Percentiles rank a stretch among this genome's conserved stretches.
Evolutionary conservation across 1,140 invertebrate species (phyloP).

Genomic region (Brachionus manjavacas): DNA sequence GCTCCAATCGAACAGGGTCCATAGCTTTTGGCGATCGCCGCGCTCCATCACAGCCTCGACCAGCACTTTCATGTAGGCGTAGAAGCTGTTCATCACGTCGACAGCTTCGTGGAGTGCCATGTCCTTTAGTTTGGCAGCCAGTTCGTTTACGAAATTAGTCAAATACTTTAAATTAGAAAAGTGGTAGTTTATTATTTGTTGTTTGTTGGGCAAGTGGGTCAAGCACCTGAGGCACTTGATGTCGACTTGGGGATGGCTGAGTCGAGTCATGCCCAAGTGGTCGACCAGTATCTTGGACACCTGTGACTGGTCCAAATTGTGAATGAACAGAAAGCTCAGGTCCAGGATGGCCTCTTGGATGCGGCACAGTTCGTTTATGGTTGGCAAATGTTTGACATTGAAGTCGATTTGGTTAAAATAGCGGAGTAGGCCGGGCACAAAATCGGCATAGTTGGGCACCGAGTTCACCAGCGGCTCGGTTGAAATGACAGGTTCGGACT

Average conservation of each 20-base stretch:
- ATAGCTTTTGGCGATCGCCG: background rate
- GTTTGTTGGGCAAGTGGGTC: background rate
- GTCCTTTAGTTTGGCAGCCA: background rate
- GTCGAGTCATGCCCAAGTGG: background rate
- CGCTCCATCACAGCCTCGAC: background rate
- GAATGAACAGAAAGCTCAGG: background rate
- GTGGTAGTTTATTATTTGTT: background rate
- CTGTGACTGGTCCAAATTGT: background rate
- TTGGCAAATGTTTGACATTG: background rate
- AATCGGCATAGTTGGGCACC: background rate
- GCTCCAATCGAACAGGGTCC: background rate
- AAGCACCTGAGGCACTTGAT: background rate
- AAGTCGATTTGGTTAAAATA: conserved; percentile 20
- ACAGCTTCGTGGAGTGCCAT: background rate
- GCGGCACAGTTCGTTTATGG: background rate
- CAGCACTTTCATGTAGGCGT: background rate
- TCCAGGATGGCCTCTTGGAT: background rate
- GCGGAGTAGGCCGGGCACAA: background rate
- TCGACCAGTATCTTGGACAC: background rate
- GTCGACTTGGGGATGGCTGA: background rate
- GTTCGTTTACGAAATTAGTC: background rate
- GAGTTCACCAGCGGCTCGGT: background rate
- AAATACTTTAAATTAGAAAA: background rate
- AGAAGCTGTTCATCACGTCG: background rate
- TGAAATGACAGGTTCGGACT: background rate